Evolutionary conservation across 2,888 invertebrate species (phyloP), one percentile per base, ranked within the genome.

Genomic region (Ennomos quercinarius): DNA sequence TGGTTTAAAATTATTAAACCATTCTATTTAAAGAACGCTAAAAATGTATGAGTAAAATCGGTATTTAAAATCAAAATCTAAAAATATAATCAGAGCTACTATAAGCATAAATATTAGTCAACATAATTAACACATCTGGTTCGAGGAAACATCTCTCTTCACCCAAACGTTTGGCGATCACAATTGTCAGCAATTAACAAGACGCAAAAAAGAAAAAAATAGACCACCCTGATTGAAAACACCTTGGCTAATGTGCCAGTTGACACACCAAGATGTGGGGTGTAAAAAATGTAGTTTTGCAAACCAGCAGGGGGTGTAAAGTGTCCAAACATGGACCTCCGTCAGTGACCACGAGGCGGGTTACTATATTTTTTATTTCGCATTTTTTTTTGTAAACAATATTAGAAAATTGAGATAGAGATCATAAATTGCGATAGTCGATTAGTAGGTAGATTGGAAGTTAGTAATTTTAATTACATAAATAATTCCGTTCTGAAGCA

Each of bases 171-270:
- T 78, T 79, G 83, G 78, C 85, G 83, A 89, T 87, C 87, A 83
- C 86, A 82, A 90, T 90, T 91, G 91, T 91, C 91, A 87, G 84
- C 91, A 90, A 92, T 91, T 90, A 91, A 89, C 88, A 80, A 81
- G 64, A 27, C 27, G 73, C 81, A 87, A 89, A 90, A 88, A 85
- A 63, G 75, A 80, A 87, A 89, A 90, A 89, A 86, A 74, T 66
- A 67, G 91, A 88, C 91, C 91, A 90, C 91, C 91, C 72, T 72
- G 71, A 81, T 78, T 64, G 82, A 77, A 77, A 83, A 89, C 89
- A 91, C 89, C 89, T 89, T 88, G 87, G 86, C 77, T 91, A 91
- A 91, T 90, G 90, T 91, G 86, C 75, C 80, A 87, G 89, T 84
- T 91, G 91, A 91, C 90, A 89, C 81, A 84, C 86, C 78, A 73